phyloP scores from a whole-genome alignment of 2,888 invertebrate species.

The Laspeyria flexula region DNA sequence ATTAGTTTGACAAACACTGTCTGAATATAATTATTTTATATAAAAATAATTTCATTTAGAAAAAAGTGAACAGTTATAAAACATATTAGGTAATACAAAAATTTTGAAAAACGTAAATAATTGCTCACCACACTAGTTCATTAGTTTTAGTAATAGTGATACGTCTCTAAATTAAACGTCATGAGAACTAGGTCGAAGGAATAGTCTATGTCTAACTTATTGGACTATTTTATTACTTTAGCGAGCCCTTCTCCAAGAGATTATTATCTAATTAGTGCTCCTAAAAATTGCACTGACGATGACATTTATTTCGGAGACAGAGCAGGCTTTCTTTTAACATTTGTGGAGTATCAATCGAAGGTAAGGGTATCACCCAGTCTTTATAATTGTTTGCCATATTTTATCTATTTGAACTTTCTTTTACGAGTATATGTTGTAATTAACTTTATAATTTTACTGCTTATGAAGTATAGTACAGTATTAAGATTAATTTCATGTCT shows the following conservation, averaged over 20 bases:
- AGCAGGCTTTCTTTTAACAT: conserved; percentile 55
- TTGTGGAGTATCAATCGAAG: conserved; percentile 62
- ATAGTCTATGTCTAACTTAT: conserved; percentile 63
- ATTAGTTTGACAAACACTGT: too few species aligned
- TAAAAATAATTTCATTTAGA: too few species aligned
- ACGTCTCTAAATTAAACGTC: conserved; percentile 60
- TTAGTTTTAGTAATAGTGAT: conserved; percentile 27
- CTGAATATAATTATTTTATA: too few species aligned
- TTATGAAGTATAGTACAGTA: conserved; percentile 37
- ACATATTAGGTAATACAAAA: too few species aligned
- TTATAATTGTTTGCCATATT: conserved; percentile 79
- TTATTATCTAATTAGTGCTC: conserved; percentile 44
- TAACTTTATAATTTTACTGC: conserved; percentile 42
- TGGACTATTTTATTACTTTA: conserved; percentile 57
- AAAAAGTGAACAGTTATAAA: too few species aligned
- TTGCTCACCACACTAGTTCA: conserved; percentile 18
- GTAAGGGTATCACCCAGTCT: conserved; percentile 66
- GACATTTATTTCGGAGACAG: conserved; percentile 55
- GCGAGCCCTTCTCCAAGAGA: conserved; percentile 47
- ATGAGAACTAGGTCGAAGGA: conserved; percentile 79
- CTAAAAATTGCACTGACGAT: conserved; percentile 54
- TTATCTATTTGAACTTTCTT: conserved; percentile 74
- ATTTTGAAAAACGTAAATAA: conserved; percentile 10
- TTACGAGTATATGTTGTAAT: conserved; percentile 50
- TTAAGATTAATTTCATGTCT: conserved; percentile 22